Percentiles rank a stretch among this genome's conserved stretches.
Evolutionary conservation across 2,113 vertebrate genomes (phyloP).

Genomic region (Ibidorhyncha struthersii): DNA sequence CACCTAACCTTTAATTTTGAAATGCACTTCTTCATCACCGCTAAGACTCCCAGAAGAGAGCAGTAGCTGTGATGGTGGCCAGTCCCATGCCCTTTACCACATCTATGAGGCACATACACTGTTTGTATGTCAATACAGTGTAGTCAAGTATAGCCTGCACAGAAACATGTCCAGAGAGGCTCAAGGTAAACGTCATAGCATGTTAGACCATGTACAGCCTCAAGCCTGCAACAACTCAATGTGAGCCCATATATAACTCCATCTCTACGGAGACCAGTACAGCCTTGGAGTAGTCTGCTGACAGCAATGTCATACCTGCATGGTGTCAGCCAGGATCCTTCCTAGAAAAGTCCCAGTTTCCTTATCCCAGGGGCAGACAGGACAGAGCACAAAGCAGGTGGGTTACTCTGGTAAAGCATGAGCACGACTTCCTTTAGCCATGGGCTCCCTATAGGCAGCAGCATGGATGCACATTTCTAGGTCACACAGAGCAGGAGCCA

Average conservation of each 20-base stretch:
- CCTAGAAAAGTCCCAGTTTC: not conserved
- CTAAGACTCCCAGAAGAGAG: not conserved
- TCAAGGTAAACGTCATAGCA: not conserved
- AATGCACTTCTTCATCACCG: not conserved
- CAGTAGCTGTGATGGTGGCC: not conserved
- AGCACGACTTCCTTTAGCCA: not conserved
- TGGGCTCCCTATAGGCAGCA: not conserved
- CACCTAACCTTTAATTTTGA: not conserved
- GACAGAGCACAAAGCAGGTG: not conserved
- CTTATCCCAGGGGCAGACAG: not conserved
- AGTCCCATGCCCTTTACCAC: not conserved
- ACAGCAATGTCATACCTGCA: not conserved
- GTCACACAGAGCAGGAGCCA: rapidly evolving
- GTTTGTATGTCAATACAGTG: not conserved
- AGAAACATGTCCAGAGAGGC: not conserved
- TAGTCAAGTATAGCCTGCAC: not conserved
- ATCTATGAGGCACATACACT: not conserved
- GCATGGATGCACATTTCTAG: not conserved
- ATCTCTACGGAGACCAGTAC: not conserved
- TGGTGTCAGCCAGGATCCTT: not conserved
- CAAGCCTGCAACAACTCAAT: not conserved
- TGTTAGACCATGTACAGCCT: not conserved
- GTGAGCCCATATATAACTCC: not conserved
- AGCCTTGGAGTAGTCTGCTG: not conserved
- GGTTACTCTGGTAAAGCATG: not conserved